These are phyloP conservation scores for Osmoderma eremita DNA, from an alignment of 2,888 invertebrate species.

Conservation along the genomic window DNA sequence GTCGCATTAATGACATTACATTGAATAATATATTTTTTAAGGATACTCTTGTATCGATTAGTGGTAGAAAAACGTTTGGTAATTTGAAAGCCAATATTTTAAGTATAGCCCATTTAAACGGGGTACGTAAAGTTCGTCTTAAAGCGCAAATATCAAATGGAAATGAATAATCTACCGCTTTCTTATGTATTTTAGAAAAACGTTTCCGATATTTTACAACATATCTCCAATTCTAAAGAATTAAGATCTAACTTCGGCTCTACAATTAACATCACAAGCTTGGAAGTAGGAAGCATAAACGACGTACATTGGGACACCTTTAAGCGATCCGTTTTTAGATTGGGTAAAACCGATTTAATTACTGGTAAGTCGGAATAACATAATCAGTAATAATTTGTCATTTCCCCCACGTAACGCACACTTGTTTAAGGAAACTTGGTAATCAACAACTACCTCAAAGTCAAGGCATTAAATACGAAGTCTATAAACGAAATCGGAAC, in stretches of 20 bases:
- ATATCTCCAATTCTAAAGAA: constrained; percentile 39
- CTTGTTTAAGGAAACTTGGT: constrained; percentile 6
- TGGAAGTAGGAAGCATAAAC: constrained; percentile 56
- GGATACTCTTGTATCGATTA: constrained; percentile 48
- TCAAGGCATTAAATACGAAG: constrained; percentile 15
- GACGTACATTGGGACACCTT: constrained; percentile 57
- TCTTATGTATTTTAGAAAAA: constrained; percentile 44
- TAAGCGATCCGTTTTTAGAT: constrained; percentile 54
- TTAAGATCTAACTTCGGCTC: constrained; percentile 47
- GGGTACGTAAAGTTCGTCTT: constrained; percentile 44
- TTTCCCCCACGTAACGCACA: not conserved
- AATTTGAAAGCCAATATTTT: constrained; percentile 46
- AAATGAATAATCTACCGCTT: not conserved
- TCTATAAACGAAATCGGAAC: constrained; percentile 24
- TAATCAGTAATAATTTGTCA: not conserved
- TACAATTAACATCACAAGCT: constrained; percentile 53
- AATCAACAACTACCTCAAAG: constrained; percentile 9
- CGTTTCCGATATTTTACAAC: constrained; percentile 26
- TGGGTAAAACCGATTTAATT: constrained; percentile 50
- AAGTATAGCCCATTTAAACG: constrained; percentile 47
- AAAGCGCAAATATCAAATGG: not conserved
- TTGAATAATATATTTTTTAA: constrained; percentile 54
- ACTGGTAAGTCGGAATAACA: constrained; percentile 46
- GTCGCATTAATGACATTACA: constrained; percentile 53
- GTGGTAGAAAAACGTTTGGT: constrained; percentile 54